These are phyloP conservation scores for Podarcis siculus DNA, from an alignment of 2,797 vertebrate species.

Conservation along the genomic window DNA sequence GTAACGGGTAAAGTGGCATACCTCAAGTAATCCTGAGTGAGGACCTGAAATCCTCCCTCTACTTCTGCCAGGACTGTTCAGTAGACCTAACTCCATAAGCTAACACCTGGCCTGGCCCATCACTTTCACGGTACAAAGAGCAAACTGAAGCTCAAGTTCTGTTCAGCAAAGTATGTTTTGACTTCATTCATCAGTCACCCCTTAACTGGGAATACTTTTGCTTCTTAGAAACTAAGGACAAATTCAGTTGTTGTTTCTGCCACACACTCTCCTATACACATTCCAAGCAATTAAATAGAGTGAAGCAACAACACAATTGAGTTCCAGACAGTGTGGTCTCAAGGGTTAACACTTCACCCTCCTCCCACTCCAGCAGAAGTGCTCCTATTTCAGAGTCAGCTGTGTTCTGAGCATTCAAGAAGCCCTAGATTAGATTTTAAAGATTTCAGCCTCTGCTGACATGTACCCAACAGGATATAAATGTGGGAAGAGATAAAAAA, in stretches of 20 bases:
- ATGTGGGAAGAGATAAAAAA: neutral
- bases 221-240: neutral
- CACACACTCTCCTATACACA: neutral
- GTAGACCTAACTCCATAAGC: conserved; percentile 17
- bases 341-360: neutral
- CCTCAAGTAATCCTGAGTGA: neutral
- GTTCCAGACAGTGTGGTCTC: neutral
- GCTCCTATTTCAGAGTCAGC: neutral
- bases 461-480: neutral
- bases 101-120: conserved; percentile 2
- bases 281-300: neutral
- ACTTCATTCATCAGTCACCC: neutral
- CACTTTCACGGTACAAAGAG: neutral
- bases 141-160: neutral
- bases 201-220: neutral
- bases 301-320: neutral
- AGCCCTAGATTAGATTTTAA: neutral
- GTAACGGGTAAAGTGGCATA: neutral
- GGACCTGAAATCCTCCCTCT: neutral
- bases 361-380: neutral
- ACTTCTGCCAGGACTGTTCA: neutral
- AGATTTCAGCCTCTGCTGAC: neutral
- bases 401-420: neutral
- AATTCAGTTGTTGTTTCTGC: too few relatives aligned
- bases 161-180: neutral